These are phyloP conservation scores for Epizoanthus stellaris DNA, from an alignment of 92 coral and sea anemone species.

Conservation along the genomic window DNA sequence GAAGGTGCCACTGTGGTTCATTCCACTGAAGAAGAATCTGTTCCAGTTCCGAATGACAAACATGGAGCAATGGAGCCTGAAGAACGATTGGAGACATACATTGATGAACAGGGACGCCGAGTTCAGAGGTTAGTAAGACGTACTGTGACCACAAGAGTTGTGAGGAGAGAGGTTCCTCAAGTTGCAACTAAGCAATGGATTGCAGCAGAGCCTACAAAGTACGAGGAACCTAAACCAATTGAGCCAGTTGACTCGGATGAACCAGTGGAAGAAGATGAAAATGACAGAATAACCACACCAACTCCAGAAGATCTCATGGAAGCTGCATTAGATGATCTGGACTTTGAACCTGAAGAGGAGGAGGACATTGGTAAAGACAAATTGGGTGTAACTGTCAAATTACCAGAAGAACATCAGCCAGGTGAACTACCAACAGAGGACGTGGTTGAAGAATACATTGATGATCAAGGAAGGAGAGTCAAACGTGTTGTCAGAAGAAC, in stretches of 20 bases:
- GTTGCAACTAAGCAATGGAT: constrained; percentile 38
- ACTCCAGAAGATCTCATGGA: constrained; percentile 40
- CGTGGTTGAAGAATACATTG: constrained; percentile 71
- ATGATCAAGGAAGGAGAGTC: constrained; percentile 76
- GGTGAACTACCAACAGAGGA: constrained; percentile 58
- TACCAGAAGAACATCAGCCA: constrained; percentile 11
- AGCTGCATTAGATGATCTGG: constrained; percentile 19
- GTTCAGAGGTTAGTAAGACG: constrained; percentile 74
- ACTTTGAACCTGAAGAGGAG: not conserved
- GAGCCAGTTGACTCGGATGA: not conserved
- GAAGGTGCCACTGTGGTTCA: not conserved
- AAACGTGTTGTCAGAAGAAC: constrained; percentile 67
- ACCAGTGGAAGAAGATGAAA: not conserved
- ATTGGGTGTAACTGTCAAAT: not conserved
- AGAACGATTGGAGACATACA: constrained; percentile 65
- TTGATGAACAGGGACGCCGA: constrained; percentile 79
- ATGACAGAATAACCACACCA: not conserved
- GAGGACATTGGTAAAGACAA: not conserved
- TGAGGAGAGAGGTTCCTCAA: constrained; percentile 22
- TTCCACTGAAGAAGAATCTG: constrained; percentile 11
- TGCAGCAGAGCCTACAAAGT: constrained; percentile 8
- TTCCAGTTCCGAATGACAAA: constrained; percentile 25
- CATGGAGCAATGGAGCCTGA: constrained; percentile 28
- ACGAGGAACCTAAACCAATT: not conserved
- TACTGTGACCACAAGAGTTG: constrained; percentile 55